Evolutionary conservation across 2,113 vertebrate genomes (phyloP).

Genomic region (Bubo blakistoni): DNA sequence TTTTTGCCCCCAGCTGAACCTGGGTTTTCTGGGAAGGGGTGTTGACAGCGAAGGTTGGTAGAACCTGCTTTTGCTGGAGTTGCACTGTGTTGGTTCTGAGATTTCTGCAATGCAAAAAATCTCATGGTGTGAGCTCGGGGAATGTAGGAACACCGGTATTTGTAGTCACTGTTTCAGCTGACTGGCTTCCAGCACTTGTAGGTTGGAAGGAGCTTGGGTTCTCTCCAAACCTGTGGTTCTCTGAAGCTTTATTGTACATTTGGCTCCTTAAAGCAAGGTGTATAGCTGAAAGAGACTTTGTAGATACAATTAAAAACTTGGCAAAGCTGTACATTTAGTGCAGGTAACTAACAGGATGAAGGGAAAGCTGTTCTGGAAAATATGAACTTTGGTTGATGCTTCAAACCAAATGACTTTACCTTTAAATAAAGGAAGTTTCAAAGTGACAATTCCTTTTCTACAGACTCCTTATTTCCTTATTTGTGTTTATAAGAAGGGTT

Average conservation of each 20-base stretch:
- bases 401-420: neutral
- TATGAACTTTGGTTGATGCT: neutral
- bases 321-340: neutral
- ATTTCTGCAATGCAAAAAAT: neutral
- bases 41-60: neutral
- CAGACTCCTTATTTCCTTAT: neutral
- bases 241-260: neutral
- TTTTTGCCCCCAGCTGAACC: neutral
- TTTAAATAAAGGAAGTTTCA: neutral
- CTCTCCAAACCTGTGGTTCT: neutral
- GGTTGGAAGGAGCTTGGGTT: neutral
- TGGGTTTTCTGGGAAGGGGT: neutral
- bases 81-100: neutral
- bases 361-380: neutral
- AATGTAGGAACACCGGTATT: rapidly evolving
- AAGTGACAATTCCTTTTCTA: neutral
- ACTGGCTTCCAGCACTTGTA: neutral
- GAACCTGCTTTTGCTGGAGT: neutral
- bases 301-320: neutral
- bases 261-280: neutral
- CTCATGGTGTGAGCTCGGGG: neutral
- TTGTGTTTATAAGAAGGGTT: neutral
- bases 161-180: neutral
- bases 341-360: neutral
- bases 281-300: neutral